Conservation (phyloP, 2,888 invertebrate species). For the Zonitis immaculata region DNA sequence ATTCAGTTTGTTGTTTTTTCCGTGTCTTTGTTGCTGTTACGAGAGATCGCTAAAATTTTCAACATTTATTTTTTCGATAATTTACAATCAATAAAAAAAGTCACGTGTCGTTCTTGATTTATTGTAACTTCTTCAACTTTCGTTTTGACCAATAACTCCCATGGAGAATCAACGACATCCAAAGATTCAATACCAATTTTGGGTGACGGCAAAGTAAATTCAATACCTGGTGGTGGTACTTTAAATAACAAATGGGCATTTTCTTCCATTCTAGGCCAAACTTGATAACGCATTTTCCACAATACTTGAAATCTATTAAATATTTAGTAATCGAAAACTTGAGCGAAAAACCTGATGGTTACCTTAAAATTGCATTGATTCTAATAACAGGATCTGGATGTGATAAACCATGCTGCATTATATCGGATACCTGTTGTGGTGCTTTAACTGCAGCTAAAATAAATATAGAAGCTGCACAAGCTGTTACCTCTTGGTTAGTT, state of each 20-base stretch:
- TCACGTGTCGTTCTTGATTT: conserved; percentile 93
- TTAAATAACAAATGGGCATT: conserved; percentile 93
- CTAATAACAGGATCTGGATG: conserved; percentile 78
- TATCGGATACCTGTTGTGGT: conserved; percentile 80
- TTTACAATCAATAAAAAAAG: conserved; percentile 33
- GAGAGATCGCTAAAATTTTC: conserved; percentile 66
- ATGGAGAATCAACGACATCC: conserved; percentile 96
- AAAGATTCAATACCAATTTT: conserved; percentile 95
- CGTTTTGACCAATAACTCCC: conserved; percentile 97
- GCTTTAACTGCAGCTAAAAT: conserved; percentile 90
- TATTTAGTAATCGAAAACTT: neutral
- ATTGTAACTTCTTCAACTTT: conserved; percentile 99
- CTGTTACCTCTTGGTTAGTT: conserved; percentile 81
- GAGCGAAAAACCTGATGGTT: conserved; percentile 15
- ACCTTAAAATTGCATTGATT: conserved; percentile 76
- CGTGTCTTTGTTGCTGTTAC: conserved; percentile 98
- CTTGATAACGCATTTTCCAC: conserved; percentile 96
- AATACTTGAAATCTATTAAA: conserved; percentile 76
- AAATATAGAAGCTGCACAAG: conserved; percentile 83
- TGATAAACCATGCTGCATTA: conserved; percentile 84
- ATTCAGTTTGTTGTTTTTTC: conserved; percentile 98
- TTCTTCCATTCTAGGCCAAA: conserved; percentile 99
- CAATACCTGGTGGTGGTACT: conserved; percentile 98
- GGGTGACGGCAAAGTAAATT: conserved; percentile 97
- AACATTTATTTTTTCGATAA: neutral